Base-by-base conservation (phyloP, 2,888 invertebrate species). In the Lobophora halterata region DNA sequence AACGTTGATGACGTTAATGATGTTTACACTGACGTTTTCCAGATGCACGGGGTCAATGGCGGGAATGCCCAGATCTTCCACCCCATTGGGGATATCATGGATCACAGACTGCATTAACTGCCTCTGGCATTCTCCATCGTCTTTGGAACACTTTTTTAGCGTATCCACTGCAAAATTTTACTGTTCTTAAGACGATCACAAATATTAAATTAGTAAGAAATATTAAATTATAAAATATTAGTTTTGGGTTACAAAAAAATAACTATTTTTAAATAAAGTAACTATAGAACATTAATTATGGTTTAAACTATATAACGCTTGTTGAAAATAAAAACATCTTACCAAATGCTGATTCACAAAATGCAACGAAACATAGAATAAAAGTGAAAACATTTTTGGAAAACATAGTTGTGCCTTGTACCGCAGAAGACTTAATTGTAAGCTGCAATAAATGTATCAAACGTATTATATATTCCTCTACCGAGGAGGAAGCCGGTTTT, bases 111-210 rank as follows among this genome's bases (percentile, higher is more conserved):
- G 8, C 3, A 53, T 14, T 1, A 35, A 8, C 3, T 35, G 37
- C n/a, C 14, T 40, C 1, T 34, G 38, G 32, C 58, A 58, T 1
- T 28, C 27, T 7, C n/a, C 25, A 28, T 58, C 52, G 2, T 37
- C 18, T 7, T 39, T 19, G 3, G 28, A 10, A 36, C 58, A 58
- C 46, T 49, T 48, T 0, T 9, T 14, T 2, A 57, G 19, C 0
- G 24, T 45, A n/a, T 53, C 54, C 10, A 53, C 58, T 58, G 47
- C n/a, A n/a, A n/a, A n/a, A n/a, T n/a, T n/a, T n/a, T n/a, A n/a
- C n/a, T n/a, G n/a, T n/a, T n/a, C n/a, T n/a, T n/a, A n/a, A n/a
- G n/a, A n/a, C n/a, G n/a, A n/a, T n/a, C n/a, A n/a, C n/a, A n/a
- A n/a, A n/a, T n/a, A n/a, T 46, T 21, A 21, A 9, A 9, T 21